phyloP scores from a whole-genome alignment of 2,113 vertebrate genomes.

The Ranitomeya variabilis region DNA sequence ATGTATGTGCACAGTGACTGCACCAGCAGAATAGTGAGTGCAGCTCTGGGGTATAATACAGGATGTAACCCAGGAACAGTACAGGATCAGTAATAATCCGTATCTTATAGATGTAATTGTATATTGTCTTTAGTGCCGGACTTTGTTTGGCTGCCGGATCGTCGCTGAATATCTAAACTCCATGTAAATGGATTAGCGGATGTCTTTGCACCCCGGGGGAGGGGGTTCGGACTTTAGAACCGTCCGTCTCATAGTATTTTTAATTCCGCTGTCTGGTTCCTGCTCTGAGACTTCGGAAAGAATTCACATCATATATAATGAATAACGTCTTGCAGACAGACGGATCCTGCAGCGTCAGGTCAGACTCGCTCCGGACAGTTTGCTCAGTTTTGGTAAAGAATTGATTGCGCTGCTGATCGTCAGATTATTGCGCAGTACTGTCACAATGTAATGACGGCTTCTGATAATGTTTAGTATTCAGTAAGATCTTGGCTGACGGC shows the following conservation, averaged over 20 bases:
- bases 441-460: not conserved
- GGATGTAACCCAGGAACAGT: no score
- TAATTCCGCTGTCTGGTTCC: not conserved
- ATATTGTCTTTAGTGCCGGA: no score
- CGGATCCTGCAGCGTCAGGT: not conserved
- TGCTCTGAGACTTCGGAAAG: not conserved
- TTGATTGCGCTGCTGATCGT: not conserved
- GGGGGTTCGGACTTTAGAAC: not conserved
- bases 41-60: no score
- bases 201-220: not conserved
- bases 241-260: not conserved
- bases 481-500: no score
- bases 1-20: no score
- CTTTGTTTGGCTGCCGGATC: no score
- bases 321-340: not conserved
- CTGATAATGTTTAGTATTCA: no score
- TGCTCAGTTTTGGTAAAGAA: not conserved
- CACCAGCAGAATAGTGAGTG: no score
- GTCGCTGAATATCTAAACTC: no score
- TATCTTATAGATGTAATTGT: no score
- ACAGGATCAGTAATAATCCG: no score
- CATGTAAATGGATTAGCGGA: not conserved
- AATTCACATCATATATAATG: slow-evolving; percentile 15
- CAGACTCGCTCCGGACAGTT: not conserved
- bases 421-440: not conserved